Percentiles rank a stretch among this genome's conserved stretches.
These are phyloP conservation scores for Lissonota sp. DNA, from an alignment of 2,888 invertebrate genomes.

Conservation along the genomic window DNA sequence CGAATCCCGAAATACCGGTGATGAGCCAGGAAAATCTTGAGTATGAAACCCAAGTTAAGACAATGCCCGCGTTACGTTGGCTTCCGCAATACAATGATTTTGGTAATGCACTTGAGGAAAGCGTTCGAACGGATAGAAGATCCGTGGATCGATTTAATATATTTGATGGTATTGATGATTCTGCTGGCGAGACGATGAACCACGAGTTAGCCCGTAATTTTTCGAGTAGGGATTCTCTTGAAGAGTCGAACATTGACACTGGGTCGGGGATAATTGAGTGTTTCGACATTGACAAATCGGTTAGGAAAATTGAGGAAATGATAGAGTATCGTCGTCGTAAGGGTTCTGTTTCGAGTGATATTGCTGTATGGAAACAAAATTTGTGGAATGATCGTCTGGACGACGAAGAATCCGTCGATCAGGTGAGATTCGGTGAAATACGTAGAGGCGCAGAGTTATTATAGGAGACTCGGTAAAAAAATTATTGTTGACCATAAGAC, in stretches of 20 bases:
- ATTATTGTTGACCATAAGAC: no score
- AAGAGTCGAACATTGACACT: conserved; percentile 20
- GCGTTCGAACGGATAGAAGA: not conserved
- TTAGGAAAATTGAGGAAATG: conserved; percentile 33
- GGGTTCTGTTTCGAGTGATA: conserved; percentile 77
- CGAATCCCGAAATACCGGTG: not conserved
- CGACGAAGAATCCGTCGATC: conserved; percentile 70
- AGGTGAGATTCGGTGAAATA: conserved; percentile 56
- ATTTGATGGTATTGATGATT: conserved; percentile 23
- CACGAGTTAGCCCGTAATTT: conserved; percentile 27
- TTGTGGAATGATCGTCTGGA: conserved; percentile 71
- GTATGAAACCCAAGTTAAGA: not conserved
- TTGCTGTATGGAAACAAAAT: conserved; percentile 76
- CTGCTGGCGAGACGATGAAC: not conserved
- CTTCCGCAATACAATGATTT: conserved; percentile 38
- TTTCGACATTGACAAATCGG: conserved; percentile 24
- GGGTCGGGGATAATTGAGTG: conserved; percentile 4
- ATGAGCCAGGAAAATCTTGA: not conserved
- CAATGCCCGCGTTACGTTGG: conserved; percentile 29
- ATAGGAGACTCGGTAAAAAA: no score
- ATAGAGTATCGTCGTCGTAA: conserved; percentile 66
- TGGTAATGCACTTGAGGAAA: conserved; percentile 9
- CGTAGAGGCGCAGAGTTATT: no score
- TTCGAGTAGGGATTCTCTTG: conserved; percentile 31
- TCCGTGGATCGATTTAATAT: conserved; percentile 44